Base-by-base conservation (phyloP, 2,797 vertebrate genomes). In the Malacoraja senta region DNA sequence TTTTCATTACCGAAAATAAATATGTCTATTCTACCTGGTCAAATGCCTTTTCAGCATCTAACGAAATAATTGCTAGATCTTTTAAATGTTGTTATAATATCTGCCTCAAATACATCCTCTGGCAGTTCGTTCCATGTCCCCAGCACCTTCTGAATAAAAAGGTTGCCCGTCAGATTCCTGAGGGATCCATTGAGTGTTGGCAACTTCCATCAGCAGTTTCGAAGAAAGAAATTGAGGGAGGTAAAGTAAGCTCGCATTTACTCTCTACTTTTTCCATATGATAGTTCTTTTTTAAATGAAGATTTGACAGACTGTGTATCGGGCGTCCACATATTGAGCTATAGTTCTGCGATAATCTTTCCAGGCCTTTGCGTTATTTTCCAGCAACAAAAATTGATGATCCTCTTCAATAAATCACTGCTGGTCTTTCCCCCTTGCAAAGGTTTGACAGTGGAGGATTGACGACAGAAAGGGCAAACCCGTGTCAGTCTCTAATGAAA, bases 401-500 rank as follows among this genome's bases (percentile, higher is more conserved):
- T 94, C 93, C 61, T 53, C 44, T 93, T 94, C 68, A 94, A 95
- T 96, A 96, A 96, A 96, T 96, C 95, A 95, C 95, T 94, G 94
- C 24, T 94, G 91, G 1, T 72, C 35, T 80, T 94, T 53, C 94
- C 94, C 95, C 94, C 95, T 96, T 94, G 95, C 94, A 71, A 94
- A 94, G 93, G 94, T 93, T 94, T 96, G 96, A 96, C 95, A 96
- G 94, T 93, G 94, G 94, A 95, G 94, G 95, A 96, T 96, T 95
- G 95, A 96, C 95, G 95, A 95, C 95, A 94, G 95, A 92, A 94
- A 93, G 95, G 96, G 95, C 95, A 95, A 93, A 93, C 94, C 58
- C 91, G 93, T 96, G 96, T 95, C 95, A 96, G 95, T 94, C 94
- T 93, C 95, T 96, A 95, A 95, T 96, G 96, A 96, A 96, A 96